phyloP scores from a whole-genome alignment of 2,113 vertebrate species.

The Ammospiza caudacuta region DNA sequence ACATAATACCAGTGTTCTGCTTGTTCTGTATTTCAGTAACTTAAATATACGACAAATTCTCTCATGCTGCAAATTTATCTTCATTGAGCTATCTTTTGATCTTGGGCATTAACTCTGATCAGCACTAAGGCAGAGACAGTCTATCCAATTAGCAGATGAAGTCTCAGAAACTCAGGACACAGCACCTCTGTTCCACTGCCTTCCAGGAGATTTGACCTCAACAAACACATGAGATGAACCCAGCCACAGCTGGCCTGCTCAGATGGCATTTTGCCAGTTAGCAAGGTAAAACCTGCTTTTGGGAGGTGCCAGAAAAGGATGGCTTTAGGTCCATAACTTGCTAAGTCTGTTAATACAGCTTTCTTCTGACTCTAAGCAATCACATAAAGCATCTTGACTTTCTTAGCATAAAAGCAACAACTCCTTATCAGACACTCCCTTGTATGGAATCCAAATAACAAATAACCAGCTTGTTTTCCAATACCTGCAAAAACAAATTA shows the following conservation, averaged over 20 bases:
- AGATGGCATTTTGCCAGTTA: not conserved
- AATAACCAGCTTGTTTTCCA: not conserved
- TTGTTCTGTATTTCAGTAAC: not conserved
- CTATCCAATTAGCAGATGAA: conserved; percentile 26
- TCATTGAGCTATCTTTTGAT: conserved; percentile 44
- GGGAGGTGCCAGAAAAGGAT: not conserved
- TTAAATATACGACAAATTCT: not conserved
- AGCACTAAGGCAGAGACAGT: not conserved
- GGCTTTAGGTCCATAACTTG: not conserved
- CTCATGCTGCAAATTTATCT: conserved; percentile 12
- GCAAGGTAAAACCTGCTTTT: not conserved
- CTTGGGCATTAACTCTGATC: conserved; percentile 20
- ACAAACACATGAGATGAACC: not conserved
- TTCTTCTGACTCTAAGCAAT: not conserved
- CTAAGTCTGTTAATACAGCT: not conserved
- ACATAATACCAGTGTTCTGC: not conserved
- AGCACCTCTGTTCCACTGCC: not conserved
- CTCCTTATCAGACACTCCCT: not conserved
- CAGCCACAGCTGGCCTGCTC: not conserved
- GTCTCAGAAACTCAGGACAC: not conserved
- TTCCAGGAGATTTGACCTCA: conserved; percentile 7
- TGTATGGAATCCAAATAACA: not conserved
- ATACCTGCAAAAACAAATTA: not conserved
- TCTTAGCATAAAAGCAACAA: not conserved
- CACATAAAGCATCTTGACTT: not conserved